Evolutionary conservation across 2,888 invertebrate species (phyloP).

Genomic region (Pandemis corylana): DNA sequence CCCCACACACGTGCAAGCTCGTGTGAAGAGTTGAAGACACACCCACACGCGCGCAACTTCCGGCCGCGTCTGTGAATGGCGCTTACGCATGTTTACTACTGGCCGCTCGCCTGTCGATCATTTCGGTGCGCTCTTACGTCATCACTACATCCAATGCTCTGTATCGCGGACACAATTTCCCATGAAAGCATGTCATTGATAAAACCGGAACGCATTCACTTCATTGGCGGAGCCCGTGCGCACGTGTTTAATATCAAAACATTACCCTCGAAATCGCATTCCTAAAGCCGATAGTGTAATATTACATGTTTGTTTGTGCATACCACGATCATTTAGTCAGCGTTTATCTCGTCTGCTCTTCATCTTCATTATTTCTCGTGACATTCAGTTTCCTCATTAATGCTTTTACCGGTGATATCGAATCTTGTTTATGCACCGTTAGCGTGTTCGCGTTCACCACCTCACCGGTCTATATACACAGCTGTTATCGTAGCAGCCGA

Average conservation of each 20-base stretch:
- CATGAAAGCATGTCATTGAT: slow-evolving; percentile 39
- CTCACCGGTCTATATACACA: slow-evolving; percentile 7
- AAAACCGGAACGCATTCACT: slow-evolving; percentile 28
- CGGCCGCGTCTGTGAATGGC: slow-evolving; percentile 77
- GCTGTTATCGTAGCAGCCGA: slow-evolving; percentile 49
- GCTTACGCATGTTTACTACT: slow-evolving; percentile 79
- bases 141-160: slow-evolving; percentile 47
- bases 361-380: slow-evolving; percentile 9
- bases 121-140: slow-evolving; percentile 71
- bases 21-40: slow-evolving; percentile 44
- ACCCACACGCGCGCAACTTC: slow-evolving; percentile 63
- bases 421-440: slow-evolving; percentile 11
- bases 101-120: slow-evolving; percentile 70
- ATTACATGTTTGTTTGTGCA: slow-evolving; percentile 32
- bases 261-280: slow-evolving; percentile 39
- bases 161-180: slow-evolving; percentile 54
- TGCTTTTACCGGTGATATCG: slow-evolving; percentile 5
- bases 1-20: slow-evolving; percentile 52
- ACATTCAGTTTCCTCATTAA: slow-evolving; percentile 8
- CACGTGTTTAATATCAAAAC: slow-evolving; percentile 39
- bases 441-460: slow-evolving; percentile 2
- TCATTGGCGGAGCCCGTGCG: slow-evolving; percentile 11
- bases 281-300: slow-evolving; percentile 26
- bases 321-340: slow-evolving; percentile 8
- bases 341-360: slow-evolving; percentile 18